Conservation (phyloP, 2,888 invertebrate genomes). For the Pheosia gnoma region DNA sequence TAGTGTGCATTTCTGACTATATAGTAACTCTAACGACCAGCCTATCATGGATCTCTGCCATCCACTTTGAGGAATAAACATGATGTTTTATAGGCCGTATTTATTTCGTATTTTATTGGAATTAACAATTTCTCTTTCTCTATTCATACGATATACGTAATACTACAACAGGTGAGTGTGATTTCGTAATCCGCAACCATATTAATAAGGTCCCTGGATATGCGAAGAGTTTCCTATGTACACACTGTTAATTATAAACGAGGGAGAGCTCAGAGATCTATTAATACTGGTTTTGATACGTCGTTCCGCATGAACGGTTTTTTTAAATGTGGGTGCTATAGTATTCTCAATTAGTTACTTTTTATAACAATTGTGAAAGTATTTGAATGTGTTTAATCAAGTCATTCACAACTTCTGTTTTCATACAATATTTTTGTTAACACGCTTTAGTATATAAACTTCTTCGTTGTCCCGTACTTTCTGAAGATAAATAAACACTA, state of each 20-base stretch:
- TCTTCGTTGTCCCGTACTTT: too few species aligned
- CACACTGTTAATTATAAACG: constrained; percentile 22
- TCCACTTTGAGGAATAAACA: too few species aligned
- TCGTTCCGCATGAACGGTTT: neutral
- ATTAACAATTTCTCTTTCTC: neutral
- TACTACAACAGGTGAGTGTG: constrained; percentile 1
- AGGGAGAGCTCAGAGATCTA: constrained; percentile 1
- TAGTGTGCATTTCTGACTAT: too few species aligned
- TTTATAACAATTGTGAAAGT: constrained; percentile 4
- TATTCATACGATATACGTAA: neutral
- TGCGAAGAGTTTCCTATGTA: constrained; percentile 28
- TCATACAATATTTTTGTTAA: too few species aligned
- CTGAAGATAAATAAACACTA: too few species aligned
- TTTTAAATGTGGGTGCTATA: constrained; percentile 22
- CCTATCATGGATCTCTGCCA: too few species aligned
- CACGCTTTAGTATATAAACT: too few species aligned
- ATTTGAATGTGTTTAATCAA: constrained; percentile 1
- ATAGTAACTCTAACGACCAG: too few species aligned
- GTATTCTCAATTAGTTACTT: neutral
- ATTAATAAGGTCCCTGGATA: constrained; percentile 33
- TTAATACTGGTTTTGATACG: constrained; percentile 9
- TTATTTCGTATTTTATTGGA: neutral
- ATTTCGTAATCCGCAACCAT: constrained; percentile 3
- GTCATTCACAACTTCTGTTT: neutral
- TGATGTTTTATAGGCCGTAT: too few species aligned